phyloP scores from a whole-genome alignment of 2,888 invertebrate genomes.

The Chirona hameri region DNA sequence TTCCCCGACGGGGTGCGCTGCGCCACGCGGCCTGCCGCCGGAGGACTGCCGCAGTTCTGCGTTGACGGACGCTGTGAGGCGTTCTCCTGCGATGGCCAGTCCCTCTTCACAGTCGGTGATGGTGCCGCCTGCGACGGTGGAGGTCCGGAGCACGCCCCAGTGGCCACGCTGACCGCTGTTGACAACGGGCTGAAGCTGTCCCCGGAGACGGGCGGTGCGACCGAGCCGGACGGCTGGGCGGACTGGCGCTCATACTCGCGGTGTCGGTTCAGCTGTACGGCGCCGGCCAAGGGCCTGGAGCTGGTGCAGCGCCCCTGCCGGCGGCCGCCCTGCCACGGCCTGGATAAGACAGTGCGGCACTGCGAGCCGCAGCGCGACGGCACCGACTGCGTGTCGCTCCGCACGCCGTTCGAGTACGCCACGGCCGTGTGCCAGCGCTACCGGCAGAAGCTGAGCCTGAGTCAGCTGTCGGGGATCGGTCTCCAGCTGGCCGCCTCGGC shows the following conservation, averaged over 20 bases:
- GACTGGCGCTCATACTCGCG: conserved; percentile 61
- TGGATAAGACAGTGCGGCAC: conserved; percentile 65
- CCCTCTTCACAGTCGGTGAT: not conserved
- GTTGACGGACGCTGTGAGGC: not conserved
- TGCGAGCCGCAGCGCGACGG: conserved; percentile 56
- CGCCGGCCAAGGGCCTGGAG: conserved; percentile 65
- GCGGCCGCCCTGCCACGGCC: conserved; percentile 42
- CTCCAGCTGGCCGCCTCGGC: conserved; percentile 74
- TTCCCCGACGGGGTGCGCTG: conserved; percentile 9
- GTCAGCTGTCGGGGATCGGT: conserved; percentile 72
- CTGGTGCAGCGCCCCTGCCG: conserved; percentile 52
- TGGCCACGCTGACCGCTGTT: not conserved
- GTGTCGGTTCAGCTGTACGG: conserved; percentile 64
- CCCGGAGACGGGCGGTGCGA: conserved; percentile 27
- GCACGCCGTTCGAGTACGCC: conserved; percentile 71
- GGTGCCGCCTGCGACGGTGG: not conserved
- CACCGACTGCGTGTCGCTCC: conserved; percentile 59
- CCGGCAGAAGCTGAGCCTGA: conserved; percentile 61
- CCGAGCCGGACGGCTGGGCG: not conserved
- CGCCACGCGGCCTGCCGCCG: conserved; percentile 24
- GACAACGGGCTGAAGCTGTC: not conserved
- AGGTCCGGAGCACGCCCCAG: not conserved
- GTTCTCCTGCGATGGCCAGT: not conserved
- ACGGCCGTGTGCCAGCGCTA: conserved; percentile 73
- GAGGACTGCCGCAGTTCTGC: not conserved